Evolutionary conservation across 2,113 vertebrate species (phyloP).

Genomic region (Syngnathus scovelli): DNA sequence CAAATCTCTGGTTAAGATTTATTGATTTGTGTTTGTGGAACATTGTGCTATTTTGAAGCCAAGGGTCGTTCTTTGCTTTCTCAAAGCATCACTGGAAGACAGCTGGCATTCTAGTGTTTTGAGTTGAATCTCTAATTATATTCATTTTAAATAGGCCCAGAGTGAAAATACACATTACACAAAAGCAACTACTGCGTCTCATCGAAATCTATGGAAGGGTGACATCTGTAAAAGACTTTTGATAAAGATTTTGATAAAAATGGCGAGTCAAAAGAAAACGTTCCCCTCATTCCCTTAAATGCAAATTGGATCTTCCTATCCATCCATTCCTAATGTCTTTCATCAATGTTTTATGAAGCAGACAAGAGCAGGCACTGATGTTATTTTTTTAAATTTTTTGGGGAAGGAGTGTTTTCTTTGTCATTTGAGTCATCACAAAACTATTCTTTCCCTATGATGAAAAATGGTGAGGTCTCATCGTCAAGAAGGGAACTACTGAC

Average conservation of each 20-base stretch:
- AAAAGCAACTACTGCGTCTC: no score
- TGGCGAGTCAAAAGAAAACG: not conserved
- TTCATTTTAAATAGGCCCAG: no score
- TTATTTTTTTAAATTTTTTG: no score
- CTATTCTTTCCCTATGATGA: no score
- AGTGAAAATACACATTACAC: no score
- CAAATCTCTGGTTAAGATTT: slow-evolving; percentile 3
- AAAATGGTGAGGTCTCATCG: no score
- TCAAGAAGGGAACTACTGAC: no score
- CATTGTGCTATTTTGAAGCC: slow-evolving; percentile 3
- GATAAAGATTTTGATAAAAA: not conserved
- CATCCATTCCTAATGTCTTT: no score
- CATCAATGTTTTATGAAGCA: not conserved
- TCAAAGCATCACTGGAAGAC: not conserved
- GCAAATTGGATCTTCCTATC: not conserved
- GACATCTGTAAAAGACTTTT: not conserved
- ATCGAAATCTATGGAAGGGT: no score
- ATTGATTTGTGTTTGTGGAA: slow-evolving; percentile 9
- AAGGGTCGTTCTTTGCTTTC: not conserved
- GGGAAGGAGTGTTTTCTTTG: no score
- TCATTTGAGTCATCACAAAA: no score
- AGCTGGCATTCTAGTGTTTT: not conserved
- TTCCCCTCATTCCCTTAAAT: not conserved
- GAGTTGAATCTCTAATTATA: no score
- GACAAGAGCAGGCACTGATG: not conserved